phyloP scores from a whole-genome alignment of 2,888 invertebrate genomes.

The Copidosoma aretas region DNA sequence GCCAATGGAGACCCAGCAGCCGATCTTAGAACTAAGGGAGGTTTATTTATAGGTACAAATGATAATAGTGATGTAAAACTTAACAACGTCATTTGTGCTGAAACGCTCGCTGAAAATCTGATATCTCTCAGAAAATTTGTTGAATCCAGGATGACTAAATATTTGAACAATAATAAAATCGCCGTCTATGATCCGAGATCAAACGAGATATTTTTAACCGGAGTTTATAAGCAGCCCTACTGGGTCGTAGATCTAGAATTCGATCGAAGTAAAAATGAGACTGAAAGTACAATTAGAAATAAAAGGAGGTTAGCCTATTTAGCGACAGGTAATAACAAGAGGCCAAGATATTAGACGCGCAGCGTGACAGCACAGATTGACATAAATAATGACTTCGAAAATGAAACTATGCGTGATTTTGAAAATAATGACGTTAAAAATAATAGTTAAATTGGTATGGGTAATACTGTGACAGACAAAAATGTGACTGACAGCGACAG shows the following conservation, averaged over 20 bases:
- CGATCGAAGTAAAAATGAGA: too few relatives aligned
- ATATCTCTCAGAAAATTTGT: slow-evolving; percentile 35
- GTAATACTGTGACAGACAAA: neutral
- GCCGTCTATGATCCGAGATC: slow-evolving; percentile 20
- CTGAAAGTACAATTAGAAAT: neutral
- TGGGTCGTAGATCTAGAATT: slow-evolving; percentile 1
- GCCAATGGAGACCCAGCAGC: slow-evolving; percentile 15
- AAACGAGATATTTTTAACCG: slow-evolving; percentile 6
- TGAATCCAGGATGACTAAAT: slow-evolving; percentile 19
- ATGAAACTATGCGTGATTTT: too few relatives aligned
- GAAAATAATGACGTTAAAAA: neutral
- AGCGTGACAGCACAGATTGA: neutral
- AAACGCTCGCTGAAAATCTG: slow-evolving; percentile 22
- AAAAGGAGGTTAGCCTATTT: neutral
- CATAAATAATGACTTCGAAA: neutral
- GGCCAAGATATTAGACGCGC: slow-evolving; percentile 1
- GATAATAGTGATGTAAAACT: neutral
- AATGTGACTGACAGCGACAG: neutral
- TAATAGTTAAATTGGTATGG: neutral
- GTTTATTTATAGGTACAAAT: neutral
- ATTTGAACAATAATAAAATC: slow-evolving; percentile 19
- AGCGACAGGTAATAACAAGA: neutral
- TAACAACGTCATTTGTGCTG: slow-evolving; percentile 7
- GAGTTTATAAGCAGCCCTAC: slow-evolving; percentile 8
- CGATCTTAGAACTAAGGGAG: slow-evolving; percentile 13